phyloP scores from a whole-genome alignment of 2,888 invertebrate genomes.

The Macrophya alboannulata region DNA sequence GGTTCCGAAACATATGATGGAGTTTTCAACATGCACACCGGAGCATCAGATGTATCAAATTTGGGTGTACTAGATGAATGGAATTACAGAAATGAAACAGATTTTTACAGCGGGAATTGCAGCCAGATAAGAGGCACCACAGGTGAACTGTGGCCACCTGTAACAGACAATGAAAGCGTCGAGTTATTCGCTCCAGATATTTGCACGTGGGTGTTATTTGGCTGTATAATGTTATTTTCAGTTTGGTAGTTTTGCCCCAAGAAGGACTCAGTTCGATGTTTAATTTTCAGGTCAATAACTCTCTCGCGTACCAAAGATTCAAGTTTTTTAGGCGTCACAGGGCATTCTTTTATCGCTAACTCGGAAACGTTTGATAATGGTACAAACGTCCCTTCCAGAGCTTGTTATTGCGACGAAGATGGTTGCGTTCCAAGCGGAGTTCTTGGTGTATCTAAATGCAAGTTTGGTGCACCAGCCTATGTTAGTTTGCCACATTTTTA shows the following conservation, averaged over 20 bases:
- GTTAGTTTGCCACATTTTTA: constrained; percentile 93
- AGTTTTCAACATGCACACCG: constrained; percentile 89
- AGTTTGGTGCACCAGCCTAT: constrained; percentile 91
- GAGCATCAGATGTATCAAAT: constrained; percentile 84
- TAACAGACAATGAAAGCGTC: constrained; percentile 82
- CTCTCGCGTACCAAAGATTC: constrained; percentile 75
- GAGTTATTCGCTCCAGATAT: constrained; percentile 89
- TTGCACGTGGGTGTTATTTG: constrained; percentile 85
- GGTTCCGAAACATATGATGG: constrained; percentile 89
- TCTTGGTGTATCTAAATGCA: constrained; percentile 88
- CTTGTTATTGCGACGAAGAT: constrained; percentile 86
- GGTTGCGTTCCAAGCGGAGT: constrained; percentile 83
- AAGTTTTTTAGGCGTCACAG: constrained; percentile 81
- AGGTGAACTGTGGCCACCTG: constrained; percentile 92
- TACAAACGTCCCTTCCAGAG: constrained; percentile 82
- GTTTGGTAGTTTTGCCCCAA: not conserved
- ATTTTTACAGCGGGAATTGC: constrained; percentile 84
- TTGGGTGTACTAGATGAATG: constrained; percentile 88
- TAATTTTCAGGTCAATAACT: constrained; percentile 77
- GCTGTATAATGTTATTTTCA: not conserved
- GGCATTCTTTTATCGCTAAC: constrained; percentile 83
- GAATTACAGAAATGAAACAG: constrained; percentile 84
- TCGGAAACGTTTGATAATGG: constrained; percentile 89
- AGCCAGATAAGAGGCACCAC: constrained; percentile 87
- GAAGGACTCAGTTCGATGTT: not conserved